Percentiles rank a stretch among this genome's conserved stretches.
These are phyloP conservation scores for Drosophila tropicalis DNA, from an alignment of 1,140 invertebrate genomes.

Conservation along the genomic window DNA sequence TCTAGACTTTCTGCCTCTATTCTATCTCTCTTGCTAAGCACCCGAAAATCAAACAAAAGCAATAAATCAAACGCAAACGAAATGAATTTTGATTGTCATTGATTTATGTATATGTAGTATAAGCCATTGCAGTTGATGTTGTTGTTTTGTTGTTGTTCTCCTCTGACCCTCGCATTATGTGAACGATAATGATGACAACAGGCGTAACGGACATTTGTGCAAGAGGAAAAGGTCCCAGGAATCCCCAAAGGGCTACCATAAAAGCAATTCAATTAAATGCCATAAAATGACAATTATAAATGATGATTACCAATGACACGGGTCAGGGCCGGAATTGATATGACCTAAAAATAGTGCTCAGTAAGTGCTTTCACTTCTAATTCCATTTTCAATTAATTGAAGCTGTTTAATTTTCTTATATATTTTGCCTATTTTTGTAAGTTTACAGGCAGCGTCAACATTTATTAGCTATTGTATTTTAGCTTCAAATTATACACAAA, in stretches of 20 bases:
- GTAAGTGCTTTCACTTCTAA: background rate
- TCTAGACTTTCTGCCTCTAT: background rate
- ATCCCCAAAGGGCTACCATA: slow-evolving; percentile 9
- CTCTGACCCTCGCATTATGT: slow-evolving; percentile 50
- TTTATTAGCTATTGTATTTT: no score
- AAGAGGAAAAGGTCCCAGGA: background rate
- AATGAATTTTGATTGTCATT: slow-evolving; percentile 82
- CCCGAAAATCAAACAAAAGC: slow-evolving; percentile 74
- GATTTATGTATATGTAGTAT: slow-evolving; percentile 70
- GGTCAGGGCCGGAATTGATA: background rate
- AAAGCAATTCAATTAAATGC: slow-evolving; percentile 52
- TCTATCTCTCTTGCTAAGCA: background rate
- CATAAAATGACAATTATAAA: slow-evolving; percentile 60
- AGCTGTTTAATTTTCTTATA: no score
- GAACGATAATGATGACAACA: slow-evolving; percentile 66
- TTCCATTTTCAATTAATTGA: background rate
- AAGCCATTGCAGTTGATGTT: slow-evolving; percentile 48
- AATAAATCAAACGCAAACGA: slow-evolving; percentile 75
- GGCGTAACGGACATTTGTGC: slow-evolving; percentile 20
- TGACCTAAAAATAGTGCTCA: background rate
- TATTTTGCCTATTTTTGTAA: no score
- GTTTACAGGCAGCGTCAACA: no score
- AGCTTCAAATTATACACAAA: no score
- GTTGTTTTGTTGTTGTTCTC: slow-evolving; percentile 2
- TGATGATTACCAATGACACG: slow-evolving; percentile 18